These are phyloP conservation scores for Sterna hirundo DNA, from an alignment of 2,113 vertebrate genomes.

Conservation along the genomic window DNA sequence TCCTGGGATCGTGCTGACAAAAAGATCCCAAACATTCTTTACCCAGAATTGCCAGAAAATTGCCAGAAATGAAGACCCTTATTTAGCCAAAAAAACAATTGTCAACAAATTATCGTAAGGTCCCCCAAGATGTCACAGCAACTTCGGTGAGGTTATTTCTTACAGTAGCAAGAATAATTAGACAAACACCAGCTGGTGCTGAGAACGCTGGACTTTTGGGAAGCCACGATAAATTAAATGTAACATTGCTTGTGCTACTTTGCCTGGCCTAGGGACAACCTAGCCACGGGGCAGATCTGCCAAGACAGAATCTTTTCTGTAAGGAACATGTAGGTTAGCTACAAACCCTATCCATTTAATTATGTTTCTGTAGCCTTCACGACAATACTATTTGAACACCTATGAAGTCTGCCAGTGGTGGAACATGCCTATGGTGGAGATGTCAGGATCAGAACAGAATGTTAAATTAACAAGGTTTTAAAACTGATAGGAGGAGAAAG, in stretches of 20 bases:
- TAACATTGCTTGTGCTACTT: not conserved
- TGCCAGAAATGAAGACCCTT: too few species aligned
- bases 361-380: not conserved
- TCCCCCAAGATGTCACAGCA: not conserved
- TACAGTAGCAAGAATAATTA: not conserved
- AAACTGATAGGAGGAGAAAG: constrained; percentile 32
- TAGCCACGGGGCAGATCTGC: not conserved
- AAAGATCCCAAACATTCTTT: not conserved
- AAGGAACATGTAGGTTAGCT: not conserved
- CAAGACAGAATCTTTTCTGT: not conserved
- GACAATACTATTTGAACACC: not conserved
- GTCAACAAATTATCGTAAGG: not conserved
- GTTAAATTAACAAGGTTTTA: not conserved
- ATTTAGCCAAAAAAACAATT: not conserved
- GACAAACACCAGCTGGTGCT: not conserved
- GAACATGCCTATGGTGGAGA: not conserved
- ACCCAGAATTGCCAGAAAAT: not conserved
- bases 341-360: not conserved
- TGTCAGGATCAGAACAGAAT: constrained; percentile 14
- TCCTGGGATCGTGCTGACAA: not conserved
- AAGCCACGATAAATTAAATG: not conserved
- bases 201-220: not conserved
- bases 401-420: not conserved
- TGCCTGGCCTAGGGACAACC: not conserved
- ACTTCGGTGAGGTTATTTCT: not conserved